Base-by-base conservation (phyloP, 2,113 vertebrate genomes). In the Cavia porcellus region DNA sequence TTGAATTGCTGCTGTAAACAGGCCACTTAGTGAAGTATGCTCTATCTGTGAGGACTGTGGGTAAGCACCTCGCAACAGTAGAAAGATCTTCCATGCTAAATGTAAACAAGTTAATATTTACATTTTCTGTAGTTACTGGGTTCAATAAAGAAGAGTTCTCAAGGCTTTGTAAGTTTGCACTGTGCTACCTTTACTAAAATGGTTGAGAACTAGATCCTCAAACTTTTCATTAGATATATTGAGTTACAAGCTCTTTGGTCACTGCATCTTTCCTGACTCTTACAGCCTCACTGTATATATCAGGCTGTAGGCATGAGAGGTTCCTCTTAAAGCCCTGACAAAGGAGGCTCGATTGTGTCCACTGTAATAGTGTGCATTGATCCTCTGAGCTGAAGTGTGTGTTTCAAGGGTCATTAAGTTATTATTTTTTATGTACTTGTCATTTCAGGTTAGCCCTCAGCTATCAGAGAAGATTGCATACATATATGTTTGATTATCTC, bases 351-450 rank as follows among this genome's bases (percentile, higher is more conserved):
- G 38, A 52, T 5, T 72, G 5, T 75, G 47, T 47, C 62, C 11
- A 14, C 14, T 88, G 1, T 75, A 38, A 35, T 8, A 50, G 7
- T 12, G 47, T 64, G 1, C 9, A 85, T 12, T 52, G 42, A 64
- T 66, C 57, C 50, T 89, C 93, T 66, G 13, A 81, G 38, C n/a
- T 92, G 79, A 79, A 88, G 10, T 57, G 68, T 84, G 38, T 47
- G 22, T 97, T 95, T 97, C 50, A 95, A 17, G 19, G 68, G 17
- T 94, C 83, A 93, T 97, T 95, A 92, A 79, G 95, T 91, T 95
- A 61, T 90, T 96, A 35, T 3, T 96, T 94, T 97, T 52, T 32
- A 9, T 80, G n/a, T 74, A 75, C 74, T 3, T 94, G 38, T 94
- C 92, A 92, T 96, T 90, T 79, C 42, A 79, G 15, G 28, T 86